phyloP scores from a whole-genome alignment of 1,140 invertebrate genomes.

The Piezodorus guildinii region DNA sequence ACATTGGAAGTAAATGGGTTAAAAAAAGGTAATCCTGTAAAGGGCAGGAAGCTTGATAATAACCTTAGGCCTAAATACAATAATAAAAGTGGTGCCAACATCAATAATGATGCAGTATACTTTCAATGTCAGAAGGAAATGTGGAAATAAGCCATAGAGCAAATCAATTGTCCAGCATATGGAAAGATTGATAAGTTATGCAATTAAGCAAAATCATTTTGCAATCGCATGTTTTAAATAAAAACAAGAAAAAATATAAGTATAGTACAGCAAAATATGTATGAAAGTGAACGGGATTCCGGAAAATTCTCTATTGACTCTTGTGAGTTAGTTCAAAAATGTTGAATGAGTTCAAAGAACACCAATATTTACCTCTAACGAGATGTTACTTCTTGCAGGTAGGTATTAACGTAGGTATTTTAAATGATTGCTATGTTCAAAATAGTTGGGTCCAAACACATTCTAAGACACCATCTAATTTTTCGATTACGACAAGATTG shows the following conservation, averaged over 20 bases:
- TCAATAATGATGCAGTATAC: background rate
- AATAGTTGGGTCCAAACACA: no score
- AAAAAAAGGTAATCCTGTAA: no score
- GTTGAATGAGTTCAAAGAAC: background rate
- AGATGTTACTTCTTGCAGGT: no score
- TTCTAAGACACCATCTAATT: no score
- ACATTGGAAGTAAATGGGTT: no score
- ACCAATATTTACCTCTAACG: no score
- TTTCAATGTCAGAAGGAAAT: background rate
- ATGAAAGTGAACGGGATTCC: background rate
- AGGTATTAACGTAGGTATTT: no score
- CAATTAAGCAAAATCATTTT: no score
- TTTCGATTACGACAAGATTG: no score
- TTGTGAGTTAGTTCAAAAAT: background rate
- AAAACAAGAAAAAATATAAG: background rate
- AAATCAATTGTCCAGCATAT: conserved; percentile 9
- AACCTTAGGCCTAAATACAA: background rate
- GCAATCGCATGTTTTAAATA: no score
- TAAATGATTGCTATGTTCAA: no score
- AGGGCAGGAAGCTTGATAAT: background rate
- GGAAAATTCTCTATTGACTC: background rate
- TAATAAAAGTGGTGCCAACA: background rate
- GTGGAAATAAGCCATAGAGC: background rate
- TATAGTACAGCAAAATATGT: background rate
- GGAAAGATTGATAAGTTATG: background rate